Evolutionary conservation across 2,797 vertebrate species (phyloP), one percentile per base, ranked within the genome.

Genomic region (Muscicapa comitata): DNA sequence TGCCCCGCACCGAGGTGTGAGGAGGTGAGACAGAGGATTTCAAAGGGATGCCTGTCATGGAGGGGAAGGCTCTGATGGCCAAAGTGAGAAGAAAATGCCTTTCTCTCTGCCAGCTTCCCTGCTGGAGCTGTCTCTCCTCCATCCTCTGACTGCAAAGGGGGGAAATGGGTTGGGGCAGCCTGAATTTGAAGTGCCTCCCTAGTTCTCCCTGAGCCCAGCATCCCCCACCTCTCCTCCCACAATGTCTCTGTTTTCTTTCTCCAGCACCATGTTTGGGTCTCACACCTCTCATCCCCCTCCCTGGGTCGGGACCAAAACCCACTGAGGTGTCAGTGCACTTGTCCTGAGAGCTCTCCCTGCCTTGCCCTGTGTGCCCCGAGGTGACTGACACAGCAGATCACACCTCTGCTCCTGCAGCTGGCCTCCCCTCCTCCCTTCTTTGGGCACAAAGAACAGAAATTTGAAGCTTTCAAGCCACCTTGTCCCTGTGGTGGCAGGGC

Each of bases 171-270:
- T 13, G 5, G 63, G 38, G 37, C 83, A 88, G 86, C 37, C 37
- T 54, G 67, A 13, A 3, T 74, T 80, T 73, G 45, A 95, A 95
- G 94, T 91, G 91, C 82, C 90, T 96, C 90, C 62, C 59, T 84
- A 0, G 0, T 50, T 63, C 50, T 67, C 43, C 59, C 54, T 23
- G 35, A 84, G 47, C 71, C 37, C 43, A 48, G 59, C 33, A 26
- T 43, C 68, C 42, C 55, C 35, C 42, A 28, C 26, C 20, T 90
- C 23, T 71, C 47, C 28, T 84, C 48, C 73, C 51, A 23, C 61
- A 19, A 1, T 3, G 38, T 63, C 65, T 76, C 78, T 57, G 25
- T 81, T 94, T 80, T 72, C 54, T 65, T 62, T 75, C 87, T 84
- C 75, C 73, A 72, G 66, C 53, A 35, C 37, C 17, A 1, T 4